phyloP scores from a whole-genome alignment of 2,797 vertebrate species.

The Sorex maritimensis region DNA sequence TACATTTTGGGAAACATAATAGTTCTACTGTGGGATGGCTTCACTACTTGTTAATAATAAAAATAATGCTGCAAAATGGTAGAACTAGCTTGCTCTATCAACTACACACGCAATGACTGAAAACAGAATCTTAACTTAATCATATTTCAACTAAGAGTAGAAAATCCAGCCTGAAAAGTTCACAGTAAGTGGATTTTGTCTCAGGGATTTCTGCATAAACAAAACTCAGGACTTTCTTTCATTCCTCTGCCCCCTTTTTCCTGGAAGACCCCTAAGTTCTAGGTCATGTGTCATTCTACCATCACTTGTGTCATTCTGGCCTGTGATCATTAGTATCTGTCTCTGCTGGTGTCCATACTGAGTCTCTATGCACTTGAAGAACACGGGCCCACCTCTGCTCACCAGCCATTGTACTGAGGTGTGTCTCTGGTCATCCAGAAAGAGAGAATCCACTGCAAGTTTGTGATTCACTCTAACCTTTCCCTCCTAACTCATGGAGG shows the following conservation, averaged over 20 bases:
- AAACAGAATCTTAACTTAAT: conserved; percentile 23
- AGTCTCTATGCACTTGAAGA: not conserved
- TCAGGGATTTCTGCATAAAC: not conserved
- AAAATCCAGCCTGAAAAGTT: not conserved
- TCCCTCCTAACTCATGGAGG: too few relatives aligned
- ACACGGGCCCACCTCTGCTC: too few relatives aligned
- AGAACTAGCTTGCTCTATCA: conserved; percentile 19
- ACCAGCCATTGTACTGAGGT: too few relatives aligned
- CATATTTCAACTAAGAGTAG: not conserved
- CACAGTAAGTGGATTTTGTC: not conserved
- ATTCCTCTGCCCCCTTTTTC: not conserved
- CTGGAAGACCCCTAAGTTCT: not conserved
- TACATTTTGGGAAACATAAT: not conserved
- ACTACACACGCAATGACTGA: not conserved
- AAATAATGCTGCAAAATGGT: not conserved
- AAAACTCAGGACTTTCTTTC: not conserved
- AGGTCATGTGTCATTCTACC: not conserved
- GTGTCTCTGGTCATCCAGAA: too few relatives aligned
- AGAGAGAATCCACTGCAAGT: too few relatives aligned
- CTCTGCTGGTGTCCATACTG: not conserved
- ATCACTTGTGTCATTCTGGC: not conserved
- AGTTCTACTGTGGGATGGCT: not conserved
- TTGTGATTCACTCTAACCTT: too few relatives aligned
- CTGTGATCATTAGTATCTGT: too few relatives aligned
- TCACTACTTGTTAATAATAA: not conserved